phyloP scores from a whole-genome alignment of 2,113 vertebrate species.

The Geococcyx californianus region DNA sequence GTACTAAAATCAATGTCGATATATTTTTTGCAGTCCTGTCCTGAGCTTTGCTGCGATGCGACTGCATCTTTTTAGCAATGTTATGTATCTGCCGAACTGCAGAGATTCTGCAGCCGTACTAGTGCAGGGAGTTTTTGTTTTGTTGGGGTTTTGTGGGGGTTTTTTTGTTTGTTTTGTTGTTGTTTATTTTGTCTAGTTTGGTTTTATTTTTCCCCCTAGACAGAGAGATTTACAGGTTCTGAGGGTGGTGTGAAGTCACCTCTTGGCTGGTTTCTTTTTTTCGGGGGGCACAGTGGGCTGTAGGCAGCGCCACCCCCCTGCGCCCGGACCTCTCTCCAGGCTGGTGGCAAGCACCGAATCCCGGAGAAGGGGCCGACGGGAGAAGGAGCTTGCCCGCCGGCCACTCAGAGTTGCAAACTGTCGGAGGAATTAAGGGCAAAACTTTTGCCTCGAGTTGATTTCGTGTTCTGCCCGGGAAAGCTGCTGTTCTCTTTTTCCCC shows the following conservation, averaged over 20 bases:
- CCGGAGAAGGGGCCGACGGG: background rate
- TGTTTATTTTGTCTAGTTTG: too few relatives aligned
- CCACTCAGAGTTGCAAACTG: background rate
- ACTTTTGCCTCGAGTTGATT: background rate
- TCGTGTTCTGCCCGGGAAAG: background rate
- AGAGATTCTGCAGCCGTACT: background rate
- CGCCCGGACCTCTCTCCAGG: background rate
- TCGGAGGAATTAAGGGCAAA: conserved; percentile 10
- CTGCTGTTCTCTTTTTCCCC: conserved; percentile 52
- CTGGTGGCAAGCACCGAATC: background rate
- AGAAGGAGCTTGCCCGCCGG: background rate
- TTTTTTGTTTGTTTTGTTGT: too few relatives aligned
- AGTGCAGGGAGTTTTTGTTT: too few relatives aligned
- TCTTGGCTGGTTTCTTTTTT: background rate
- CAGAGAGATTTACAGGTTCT: background rate
- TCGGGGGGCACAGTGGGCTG: background rate
- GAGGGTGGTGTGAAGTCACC: background rate
- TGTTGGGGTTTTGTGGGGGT: too few relatives aligned
- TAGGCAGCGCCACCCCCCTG: too few relatives aligned
- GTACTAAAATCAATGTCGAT: background rate
- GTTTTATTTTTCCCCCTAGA: background rate
- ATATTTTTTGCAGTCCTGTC: too few relatives aligned
- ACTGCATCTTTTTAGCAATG: background rate
- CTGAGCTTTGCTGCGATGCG: background rate
- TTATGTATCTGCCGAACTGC: background rate